Base-by-base conservation (phyloP, 1,140 invertebrate genomes). In the Sarcophaga peregrina region DNA sequence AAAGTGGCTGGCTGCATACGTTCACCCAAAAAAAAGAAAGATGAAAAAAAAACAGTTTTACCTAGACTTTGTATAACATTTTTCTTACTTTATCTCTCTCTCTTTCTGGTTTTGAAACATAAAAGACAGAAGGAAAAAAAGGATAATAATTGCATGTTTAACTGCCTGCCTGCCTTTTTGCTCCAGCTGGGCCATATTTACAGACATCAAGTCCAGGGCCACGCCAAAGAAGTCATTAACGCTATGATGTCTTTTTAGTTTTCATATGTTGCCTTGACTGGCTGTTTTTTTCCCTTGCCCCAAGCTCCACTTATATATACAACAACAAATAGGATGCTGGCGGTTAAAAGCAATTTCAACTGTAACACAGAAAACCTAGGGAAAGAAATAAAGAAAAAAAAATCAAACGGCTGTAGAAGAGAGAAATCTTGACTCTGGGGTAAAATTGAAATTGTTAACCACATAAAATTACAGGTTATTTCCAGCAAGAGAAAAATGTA, bases 381-480 rank as follows among this genome's bases (percentile, higher is more conserved):
- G 5, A 76, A 8, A 76, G 5, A 76, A 8, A 45, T 75, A 45
- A 11, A 75, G 5, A 5, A 47, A n/a, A 47, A 78, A 50, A 78
- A 25, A 25, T 37, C 25, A 37, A 37, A 37, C 4, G 25, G 25
- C 25, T 37, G 25, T 37, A 68, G 20, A 68, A 25, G 7, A 68
- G 8, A 68, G 20, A 68, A 68, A 25, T 17, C 17, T 50, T 78
- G 75, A 50, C 47, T 78, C 75, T 37, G 25, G 75, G 47, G 75
- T 17, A 78, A 78, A 78, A 78, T 78, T 78, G 75, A 78, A 78
- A 78, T 52, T 78, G 47, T 78, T 78, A 78, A 78, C 75, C 75
- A 78, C 47, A 50, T 17, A 75, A 78, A 78, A 78, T 78, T 78
- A 78, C 47, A 78, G 47, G 47, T 52, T 78, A 78, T 78, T 78